Evolutionary conservation across 2,888 invertebrate species (phyloP).

Genomic region (Caenorhabditis sp.): DNA sequence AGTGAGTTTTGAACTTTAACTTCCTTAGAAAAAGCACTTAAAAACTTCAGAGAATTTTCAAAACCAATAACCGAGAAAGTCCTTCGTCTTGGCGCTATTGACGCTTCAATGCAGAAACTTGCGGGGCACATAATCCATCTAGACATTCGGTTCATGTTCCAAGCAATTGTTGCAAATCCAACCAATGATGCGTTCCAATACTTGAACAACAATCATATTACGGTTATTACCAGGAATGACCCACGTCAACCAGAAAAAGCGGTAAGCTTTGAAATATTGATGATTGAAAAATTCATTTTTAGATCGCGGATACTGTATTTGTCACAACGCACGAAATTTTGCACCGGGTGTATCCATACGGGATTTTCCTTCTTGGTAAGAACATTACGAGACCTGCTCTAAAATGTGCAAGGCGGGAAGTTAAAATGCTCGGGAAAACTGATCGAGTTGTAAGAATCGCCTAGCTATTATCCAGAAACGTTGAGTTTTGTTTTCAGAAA

Average conservation of each 20-base stretch:
- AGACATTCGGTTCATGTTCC: conserved; percentile 51
- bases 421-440: conserved; percentile 28
- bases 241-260: conserved; percentile 53
- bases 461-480: too few species aligned
- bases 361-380: background rate
- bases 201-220: conserved; percentile 50
- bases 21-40: background rate
- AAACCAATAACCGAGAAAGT: conserved; percentile 31
- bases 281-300: background rate
- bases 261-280: background rate
- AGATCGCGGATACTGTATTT: conserved; percentile 57
- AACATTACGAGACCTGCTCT: conserved; percentile 7
- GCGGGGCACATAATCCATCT: conserved; percentile 11
- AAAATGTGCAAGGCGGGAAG: conserved; percentile 23
- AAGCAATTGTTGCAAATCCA: conserved; percentile 56
- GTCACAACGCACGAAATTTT: conserved; percentile 56
- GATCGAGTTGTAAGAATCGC: conserved; percentile 53
- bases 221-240: conserved; percentile 53
- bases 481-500: conserved; percentile 16
- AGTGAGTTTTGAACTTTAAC: conserved; percentile 15
- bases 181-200: conserved; percentile 54
- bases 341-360: conserved; percentile 45
- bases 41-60: conserved; percentile 13
- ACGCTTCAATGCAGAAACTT: conserved; percentile 27
- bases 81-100: conserved; percentile 39